A percentile compares a stretch with the other conserved stretches of the same genome.
These are phyloP conservation scores for Epizoanthus scotinus DNA, from an alignment of 92 coral and sea anemone species.

Conservation along the genomic window DNA sequence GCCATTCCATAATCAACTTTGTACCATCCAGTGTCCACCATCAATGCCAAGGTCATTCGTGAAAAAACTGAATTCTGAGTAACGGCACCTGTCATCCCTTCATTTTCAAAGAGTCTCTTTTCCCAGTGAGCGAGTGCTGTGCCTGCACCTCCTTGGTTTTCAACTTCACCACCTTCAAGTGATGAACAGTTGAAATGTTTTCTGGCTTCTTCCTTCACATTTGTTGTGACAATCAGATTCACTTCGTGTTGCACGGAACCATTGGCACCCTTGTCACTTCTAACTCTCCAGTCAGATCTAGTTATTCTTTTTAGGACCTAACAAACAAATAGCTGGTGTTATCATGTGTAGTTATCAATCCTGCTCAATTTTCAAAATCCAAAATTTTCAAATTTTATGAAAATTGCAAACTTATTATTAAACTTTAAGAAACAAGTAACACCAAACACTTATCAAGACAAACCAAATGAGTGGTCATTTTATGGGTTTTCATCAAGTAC, in stretches of 20 bases:
- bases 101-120: conserved; percentile 94
- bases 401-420: too few species aligned
- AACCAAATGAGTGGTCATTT: too few species aligned
- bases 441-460: too few species aligned
- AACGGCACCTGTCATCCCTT: conserved; percentile 96
- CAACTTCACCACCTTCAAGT: conserved; percentile 95
- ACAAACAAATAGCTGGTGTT: neutral
- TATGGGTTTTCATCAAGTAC: too few species aligned
- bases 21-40: conserved; percentile 99
- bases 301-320: conserved; percentile 75
- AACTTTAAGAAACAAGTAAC: too few species aligned
- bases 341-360: too few species aligned
- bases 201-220: conserved; percentile 76
- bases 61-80: conserved; percentile 92
- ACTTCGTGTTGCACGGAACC: conserved; percentile 69
- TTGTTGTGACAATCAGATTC: conserved; percentile 77
- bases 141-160: conserved; percentile 92
- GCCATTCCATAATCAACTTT: conserved; percentile 81
- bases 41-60: conserved; percentile 84
- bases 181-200: conserved; percentile 89
- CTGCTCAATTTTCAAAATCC: too few species aligned
- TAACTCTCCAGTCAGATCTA: conserved; percentile 74
- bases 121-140: conserved; percentile 92
- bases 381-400: too few species aligned
- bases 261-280: conserved; percentile 51